phyloP scores from a whole-genome alignment of 2,113 vertebrate genomes.

The Ornithorhynchus anatinus region DNA sequence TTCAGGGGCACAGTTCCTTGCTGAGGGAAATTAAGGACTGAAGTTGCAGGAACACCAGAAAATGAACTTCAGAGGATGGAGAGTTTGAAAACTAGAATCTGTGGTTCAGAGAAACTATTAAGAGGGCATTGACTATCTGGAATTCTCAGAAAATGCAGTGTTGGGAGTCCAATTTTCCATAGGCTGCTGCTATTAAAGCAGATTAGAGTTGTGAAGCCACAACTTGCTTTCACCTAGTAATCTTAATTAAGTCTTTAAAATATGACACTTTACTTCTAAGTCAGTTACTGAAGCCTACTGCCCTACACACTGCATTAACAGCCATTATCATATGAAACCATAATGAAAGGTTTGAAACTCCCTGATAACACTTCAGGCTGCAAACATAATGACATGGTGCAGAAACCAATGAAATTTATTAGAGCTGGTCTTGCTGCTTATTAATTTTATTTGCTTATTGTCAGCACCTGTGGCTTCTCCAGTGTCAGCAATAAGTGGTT shows the following conservation, averaged over 20 bases:
- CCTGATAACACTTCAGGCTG: constrained; percentile 44
- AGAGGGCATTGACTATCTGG: constrained; percentile 18
- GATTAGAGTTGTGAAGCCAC: constrained; percentile 60
- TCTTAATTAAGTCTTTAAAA: constrained; percentile 57
- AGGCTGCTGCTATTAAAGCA: constrained; percentile 44
- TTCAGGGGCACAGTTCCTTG: too few species aligned
- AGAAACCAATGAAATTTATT: constrained; percentile 51
- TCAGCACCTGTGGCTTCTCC: constrained; percentile 22
- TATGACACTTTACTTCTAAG: constrained; percentile 54
- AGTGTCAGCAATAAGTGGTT: constrained; percentile 1
- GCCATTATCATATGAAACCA: constrained; percentile 48
- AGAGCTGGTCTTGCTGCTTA: constrained; percentile 13
- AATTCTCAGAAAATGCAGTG: constrained; percentile 27
- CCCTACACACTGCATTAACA: background rate
- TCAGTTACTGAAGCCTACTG: constrained; percentile 31
- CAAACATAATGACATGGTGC: constrained; percentile 13
- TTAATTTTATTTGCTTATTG: constrained; percentile 54
- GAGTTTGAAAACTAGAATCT: constrained; percentile 1
- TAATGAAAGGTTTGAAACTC: constrained; percentile 62
- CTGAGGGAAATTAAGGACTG: too few species aligned
- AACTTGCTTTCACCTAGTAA: background rate
- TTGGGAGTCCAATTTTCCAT: constrained; percentile 27
- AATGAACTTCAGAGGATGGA: too few species aligned
- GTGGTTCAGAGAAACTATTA: background rate
- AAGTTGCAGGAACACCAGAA: too few species aligned